Evolutionary conservation across 2,113 vertebrate species (phyloP).

Genomic region (Equus przewalskii): DNA sequence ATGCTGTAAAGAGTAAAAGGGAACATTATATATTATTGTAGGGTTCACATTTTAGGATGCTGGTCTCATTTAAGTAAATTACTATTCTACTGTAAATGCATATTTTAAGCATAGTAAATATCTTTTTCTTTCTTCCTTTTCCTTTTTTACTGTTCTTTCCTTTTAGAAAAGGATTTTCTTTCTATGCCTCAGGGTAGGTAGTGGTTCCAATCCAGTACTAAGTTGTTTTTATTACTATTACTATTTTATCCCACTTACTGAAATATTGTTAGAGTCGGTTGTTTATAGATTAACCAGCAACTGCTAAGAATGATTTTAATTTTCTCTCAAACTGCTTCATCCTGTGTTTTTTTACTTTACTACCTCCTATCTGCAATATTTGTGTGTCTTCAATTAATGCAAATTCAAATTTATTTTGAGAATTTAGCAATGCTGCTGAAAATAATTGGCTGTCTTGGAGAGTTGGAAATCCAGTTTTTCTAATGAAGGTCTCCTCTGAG

Average conservation of each 20-base stretch:
- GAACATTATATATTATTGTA: not conserved
- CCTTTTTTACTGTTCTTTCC: not conserved
- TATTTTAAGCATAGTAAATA: slow-evolving; percentile 8
- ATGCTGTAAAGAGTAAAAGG: slow-evolving; percentile 1
- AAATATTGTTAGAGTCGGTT: not conserved
- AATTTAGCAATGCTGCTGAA: slow-evolving; percentile 1
- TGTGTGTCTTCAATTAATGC: slow-evolving; percentile 22
- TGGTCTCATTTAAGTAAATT: slow-evolving; percentile 11
- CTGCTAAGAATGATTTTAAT: slow-evolving; percentile 39
- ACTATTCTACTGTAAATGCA: not conserved
- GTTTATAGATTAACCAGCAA: not conserved
- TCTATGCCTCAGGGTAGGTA: not conserved
- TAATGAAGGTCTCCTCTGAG: not conserved
- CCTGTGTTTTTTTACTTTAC: slow-evolving; percentile 19
- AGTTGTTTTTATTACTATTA: slow-evolving; percentile 15
- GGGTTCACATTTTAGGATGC: not conserved
- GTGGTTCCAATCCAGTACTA: not conserved
- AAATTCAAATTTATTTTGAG: slow-evolving; percentile 56
- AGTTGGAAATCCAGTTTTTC: not conserved
- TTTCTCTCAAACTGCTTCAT: slow-evolving; percentile 36
- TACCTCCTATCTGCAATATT: not conserved
- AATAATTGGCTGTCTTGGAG: not conserved
- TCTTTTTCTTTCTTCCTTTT: not conserved
- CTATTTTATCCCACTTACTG: not conserved
- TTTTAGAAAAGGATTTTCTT: slow-evolving; percentile 46